Base-by-base conservation (phyloP, 2,113 vertebrate genomes). In the Sturnus vulgaris region DNA sequence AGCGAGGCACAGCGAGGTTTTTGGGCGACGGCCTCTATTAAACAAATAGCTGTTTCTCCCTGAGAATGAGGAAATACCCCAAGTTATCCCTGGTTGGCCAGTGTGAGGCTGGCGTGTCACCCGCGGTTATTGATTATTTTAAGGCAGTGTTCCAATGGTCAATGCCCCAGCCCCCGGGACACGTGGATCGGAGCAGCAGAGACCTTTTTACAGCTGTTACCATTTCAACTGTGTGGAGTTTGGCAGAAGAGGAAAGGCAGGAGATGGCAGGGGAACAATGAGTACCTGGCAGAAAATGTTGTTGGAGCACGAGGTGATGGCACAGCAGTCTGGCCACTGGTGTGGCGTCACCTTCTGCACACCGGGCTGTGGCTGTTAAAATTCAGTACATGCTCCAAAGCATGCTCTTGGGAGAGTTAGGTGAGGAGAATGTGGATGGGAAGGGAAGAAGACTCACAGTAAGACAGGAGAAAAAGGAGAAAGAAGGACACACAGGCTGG, bases 111-210 rank as follows among this genome's bases (percentile, higher is more conserved):
- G 92, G 79, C 3, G 0, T 73, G 92, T 57, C 88, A 93, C 69
- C 63, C 86, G 0, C 4, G 0, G 7, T 9, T 82, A 97, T 94
- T 84, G 96, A 96, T 90, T 91, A 83, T 70, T 84, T 91, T 70
- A 59, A 88, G 94, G 92, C 95, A 93, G 86, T 75, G 92, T 96
- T 97, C 96, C 97, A 97, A 65, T 68, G 92, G 93, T 97, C 97
- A 95, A 97, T 97, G 95, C 82, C 47, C 73, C 4, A 3, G 24
- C 59, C 87, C 90, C 13, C 1, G 0, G 92, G 88, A 82, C 79
- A 92, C 0, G 1, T 21, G 68, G 61, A 83, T 42, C 0, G 0
- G 46, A 73, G 69, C 50, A 40, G 44, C 2, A 0, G 49, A 82
- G 81, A 53, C 50, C 15, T 92, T 84, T 86, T 50, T 59, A 35